Conservation (phyloP, 2,888 invertebrate genomes). For the Trichacis sp. region DNA sequence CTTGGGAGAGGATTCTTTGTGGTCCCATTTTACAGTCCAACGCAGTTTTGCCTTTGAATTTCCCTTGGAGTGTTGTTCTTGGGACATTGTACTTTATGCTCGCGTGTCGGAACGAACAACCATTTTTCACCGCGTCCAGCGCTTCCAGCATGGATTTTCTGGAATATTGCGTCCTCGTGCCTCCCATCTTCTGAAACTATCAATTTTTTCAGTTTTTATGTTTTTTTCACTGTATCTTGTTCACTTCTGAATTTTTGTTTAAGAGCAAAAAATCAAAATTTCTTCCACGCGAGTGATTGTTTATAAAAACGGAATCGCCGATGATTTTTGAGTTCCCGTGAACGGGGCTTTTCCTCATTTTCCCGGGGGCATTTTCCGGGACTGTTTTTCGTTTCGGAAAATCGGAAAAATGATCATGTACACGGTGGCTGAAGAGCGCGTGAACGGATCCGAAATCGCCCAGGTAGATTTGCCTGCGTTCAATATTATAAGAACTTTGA, state of each 20-base stretch:
- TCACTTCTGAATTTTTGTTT: too few relatives aligned
- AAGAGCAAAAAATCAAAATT: too few relatives aligned
- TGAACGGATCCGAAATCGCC: slow-evolving; percentile 73
- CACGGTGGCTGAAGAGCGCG: slow-evolving; percentile 68
- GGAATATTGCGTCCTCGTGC: background rate
- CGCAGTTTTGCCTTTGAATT: slow-evolving; percentile 17
- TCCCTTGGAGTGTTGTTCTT: background rate
- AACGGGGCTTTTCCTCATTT: too few relatives aligned
- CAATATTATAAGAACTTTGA: too few relatives aligned
- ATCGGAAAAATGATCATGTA: slow-evolving; percentile 69
- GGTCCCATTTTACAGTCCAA: slow-evolving; percentile 22
- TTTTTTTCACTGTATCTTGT: too few relatives aligned
- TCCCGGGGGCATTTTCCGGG: too few relatives aligned
- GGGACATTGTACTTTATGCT: background rate
- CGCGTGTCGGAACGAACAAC: background rate
- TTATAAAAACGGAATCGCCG: too few relatives aligned
- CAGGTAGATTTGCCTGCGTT: slow-evolving; percentile 70
- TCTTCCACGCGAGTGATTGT: too few relatives aligned
- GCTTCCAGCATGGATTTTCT: slow-evolving; percentile 1
- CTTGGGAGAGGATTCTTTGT: slow-evolving; percentile 19
- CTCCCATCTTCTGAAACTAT: background rate
- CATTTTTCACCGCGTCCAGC: slow-evolving; percentile 1
- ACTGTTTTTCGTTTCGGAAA: too few relatives aligned
- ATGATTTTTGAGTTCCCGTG: too few relatives aligned
- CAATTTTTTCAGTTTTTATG: too few relatives aligned